Evolutionary conservation across 2,113 vertebrate genomes (phyloP).

Genomic region (Paramisgurnus dabryanus): DNA sequence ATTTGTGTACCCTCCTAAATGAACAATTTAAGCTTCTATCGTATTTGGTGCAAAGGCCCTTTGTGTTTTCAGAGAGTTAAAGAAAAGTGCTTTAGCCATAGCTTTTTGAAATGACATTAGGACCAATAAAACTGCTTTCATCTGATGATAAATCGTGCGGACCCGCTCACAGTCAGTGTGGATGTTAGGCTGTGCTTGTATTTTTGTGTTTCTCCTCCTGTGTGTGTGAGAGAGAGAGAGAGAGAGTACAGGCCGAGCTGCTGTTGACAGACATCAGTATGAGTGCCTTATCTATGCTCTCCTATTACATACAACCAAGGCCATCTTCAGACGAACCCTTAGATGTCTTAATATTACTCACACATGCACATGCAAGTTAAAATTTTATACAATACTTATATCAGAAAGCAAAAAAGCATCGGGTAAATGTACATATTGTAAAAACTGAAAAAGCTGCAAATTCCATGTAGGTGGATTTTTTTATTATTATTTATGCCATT

Average conservation of each 20-base stretch:
- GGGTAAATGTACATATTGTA: conserved; percentile 66
- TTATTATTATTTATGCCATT: neutral
- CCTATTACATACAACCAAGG: conserved; percentile 57
- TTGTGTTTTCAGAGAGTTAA: conserved; percentile 56
- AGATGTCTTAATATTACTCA: conserved; percentile 10
- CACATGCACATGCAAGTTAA: conserved; percentile 32
- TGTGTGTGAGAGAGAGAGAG: neutral
- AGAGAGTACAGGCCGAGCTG: conserved; percentile 54
- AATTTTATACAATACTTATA: conserved; percentile 44
- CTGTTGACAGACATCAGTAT: conserved; percentile 67
- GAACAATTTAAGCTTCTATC: conserved; percentile 46
- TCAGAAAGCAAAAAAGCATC: conserved; percentile 62
- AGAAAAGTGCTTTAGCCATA: conserved; percentile 25
- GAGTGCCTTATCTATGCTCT: conserved; percentile 75
- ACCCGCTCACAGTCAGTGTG: conserved; percentile 19
- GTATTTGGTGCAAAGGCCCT: conserved; percentile 68
- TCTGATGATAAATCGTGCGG: conserved; percentile 63
- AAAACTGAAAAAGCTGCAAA: conserved; percentile 20
- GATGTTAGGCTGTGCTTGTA: neutral
- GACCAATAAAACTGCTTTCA: conserved; percentile 48
- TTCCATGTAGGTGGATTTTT: conserved; percentile 3
- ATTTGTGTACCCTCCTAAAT: conserved; percentile 58
- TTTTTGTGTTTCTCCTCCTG: neutral
- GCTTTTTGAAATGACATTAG: neutral
- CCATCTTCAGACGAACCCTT: conserved; percentile 50